Evolutionary conservation across 2,888 invertebrate species (phyloP).

Genomic region (Stenodera caucasica): DNA sequence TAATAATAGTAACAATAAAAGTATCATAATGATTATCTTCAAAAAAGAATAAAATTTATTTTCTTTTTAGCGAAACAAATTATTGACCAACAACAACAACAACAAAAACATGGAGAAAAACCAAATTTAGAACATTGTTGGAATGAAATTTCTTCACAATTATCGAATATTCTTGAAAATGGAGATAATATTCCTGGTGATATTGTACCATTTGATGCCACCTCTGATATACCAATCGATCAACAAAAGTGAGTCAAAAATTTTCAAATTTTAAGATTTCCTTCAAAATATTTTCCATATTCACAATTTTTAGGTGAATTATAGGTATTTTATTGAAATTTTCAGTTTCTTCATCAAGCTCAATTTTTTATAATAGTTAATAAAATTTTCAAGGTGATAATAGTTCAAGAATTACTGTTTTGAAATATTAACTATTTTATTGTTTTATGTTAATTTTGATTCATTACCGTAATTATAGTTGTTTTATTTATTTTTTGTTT

Average conservation of each 20-base stretch:
- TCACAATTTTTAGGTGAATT: too few relatives aligned
- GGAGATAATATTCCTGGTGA: conserved; percentile 63
- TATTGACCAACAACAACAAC: conserved; percentile 15
- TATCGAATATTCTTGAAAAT: conserved; percentile 52
- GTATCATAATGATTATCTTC: conserved; percentile 3
- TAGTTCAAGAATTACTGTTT: too few relatives aligned
- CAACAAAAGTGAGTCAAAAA: conserved; percentile 75
- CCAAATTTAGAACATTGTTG: conserved; percentile 60
- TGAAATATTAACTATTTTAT: too few relatives aligned
- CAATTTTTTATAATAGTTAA: too few relatives aligned
- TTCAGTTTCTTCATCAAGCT: too few relatives aligned
- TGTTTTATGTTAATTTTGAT: too few relatives aligned
- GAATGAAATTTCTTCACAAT: conserved; percentile 63
- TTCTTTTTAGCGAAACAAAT: conserved; percentile 27
- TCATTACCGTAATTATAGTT: conserved; percentile 8
- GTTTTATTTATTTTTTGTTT: conserved; percentile 36
- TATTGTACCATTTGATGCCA: conserved; percentile 82
- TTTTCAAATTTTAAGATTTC: too few relatives aligned
- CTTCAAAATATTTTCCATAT: too few relatives aligned
- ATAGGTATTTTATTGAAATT: too few relatives aligned
- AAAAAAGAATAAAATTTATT: conserved; percentile 31
- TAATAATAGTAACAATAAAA: conserved; percentile 14
- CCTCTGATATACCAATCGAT: conserved; percentile 80
- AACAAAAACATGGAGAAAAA: conserved; percentile 19
- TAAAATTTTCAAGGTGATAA: too few relatives aligned